phyloP scores from a whole-genome alignment of 92 coral and sea anemone species.

The Plumapathes pennacea region DNA sequence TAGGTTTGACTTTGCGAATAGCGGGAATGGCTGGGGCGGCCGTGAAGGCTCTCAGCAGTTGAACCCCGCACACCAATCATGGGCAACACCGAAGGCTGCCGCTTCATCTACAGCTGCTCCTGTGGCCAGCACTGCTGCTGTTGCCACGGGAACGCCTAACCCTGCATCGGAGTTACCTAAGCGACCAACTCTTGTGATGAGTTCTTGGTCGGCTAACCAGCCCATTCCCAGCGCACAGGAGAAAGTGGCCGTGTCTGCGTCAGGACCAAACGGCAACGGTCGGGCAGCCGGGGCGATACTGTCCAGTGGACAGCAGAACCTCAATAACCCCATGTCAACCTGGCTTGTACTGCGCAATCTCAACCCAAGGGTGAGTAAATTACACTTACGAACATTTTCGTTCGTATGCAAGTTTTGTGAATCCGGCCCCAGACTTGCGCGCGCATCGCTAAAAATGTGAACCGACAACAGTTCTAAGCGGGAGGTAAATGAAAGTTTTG shows the following conservation, averaged over 20 bases:
- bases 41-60: constrained; percentile 53
- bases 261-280: constrained; percentile 30
- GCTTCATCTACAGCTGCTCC: constrained; percentile 48
- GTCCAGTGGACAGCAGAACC: constrained; percentile 40
- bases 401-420: no score
- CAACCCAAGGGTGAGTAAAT: constrained; percentile 79
- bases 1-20: constrained; percentile 66
- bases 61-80: constrained; percentile 73
- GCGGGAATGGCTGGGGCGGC: constrained; percentile 68
- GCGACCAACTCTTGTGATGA: constrained; percentile 70
- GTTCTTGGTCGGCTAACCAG: constrained; percentile 85
- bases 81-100: constrained; percentile 92
- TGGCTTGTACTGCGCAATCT: constrained; percentile 94
- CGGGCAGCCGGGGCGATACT: constrained; percentile 16
- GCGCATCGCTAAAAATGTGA: background rate
- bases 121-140: constrained; percentile 35
- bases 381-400: no score
- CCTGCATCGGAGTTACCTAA: constrained; percentile 54
- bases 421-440: no score
- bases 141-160: constrained; percentile 4
- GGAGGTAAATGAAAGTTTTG: no score
- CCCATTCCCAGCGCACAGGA: constrained; percentile 91
- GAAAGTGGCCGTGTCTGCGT: constrained; percentile 33
- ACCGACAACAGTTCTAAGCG: no score
- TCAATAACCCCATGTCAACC: constrained; percentile 89